Evolutionary conservation across 2,888 invertebrate genomes (phyloP).

Genomic region (Drosophila niveifrons): DNA sequence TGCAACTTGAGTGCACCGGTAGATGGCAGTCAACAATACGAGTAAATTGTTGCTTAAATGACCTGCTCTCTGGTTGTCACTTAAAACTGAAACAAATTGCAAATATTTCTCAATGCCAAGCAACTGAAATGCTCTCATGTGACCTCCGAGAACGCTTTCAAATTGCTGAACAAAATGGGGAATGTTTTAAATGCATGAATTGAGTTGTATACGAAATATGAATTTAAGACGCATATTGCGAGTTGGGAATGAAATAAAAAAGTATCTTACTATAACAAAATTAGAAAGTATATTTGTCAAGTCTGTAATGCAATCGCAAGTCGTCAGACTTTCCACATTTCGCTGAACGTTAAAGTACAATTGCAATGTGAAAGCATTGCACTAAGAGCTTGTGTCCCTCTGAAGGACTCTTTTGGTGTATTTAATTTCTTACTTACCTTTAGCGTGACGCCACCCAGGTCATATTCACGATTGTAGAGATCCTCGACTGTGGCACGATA

Average conservation of each 20-base stretch:
- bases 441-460: constrained; percentile 91
- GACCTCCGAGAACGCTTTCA: neutral
- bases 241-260: neutral
- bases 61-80: constrained; percentile 26
- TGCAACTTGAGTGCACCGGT: constrained; percentile 29
- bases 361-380: constrained; percentile 16
- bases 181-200: neutral
- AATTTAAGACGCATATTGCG: neutral
- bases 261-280: neutral
- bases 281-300: neutral
- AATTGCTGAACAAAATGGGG: neutral
- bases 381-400: constrained; percentile 9
- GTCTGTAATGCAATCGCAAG: too few species aligned
- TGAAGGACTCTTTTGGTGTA: neutral
- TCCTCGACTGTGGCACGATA: constrained; percentile 96
- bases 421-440: constrained; percentile 86
- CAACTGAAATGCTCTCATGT: constrained; percentile 17
- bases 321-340: neutral
- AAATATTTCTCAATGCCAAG: constrained; percentile 3
- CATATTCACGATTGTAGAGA: constrained; percentile 93
- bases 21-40: constrained; percentile 18
- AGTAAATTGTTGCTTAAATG: constrained; percentile 33
- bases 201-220: neutral
- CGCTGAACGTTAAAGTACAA: neutral
- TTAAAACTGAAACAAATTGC: constrained; percentile 16